Evolutionary conservation across 2,113 vertebrate species (phyloP), one percentile per base, ranked within the genome.

Genomic region (Arenaria interpres): DNA sequence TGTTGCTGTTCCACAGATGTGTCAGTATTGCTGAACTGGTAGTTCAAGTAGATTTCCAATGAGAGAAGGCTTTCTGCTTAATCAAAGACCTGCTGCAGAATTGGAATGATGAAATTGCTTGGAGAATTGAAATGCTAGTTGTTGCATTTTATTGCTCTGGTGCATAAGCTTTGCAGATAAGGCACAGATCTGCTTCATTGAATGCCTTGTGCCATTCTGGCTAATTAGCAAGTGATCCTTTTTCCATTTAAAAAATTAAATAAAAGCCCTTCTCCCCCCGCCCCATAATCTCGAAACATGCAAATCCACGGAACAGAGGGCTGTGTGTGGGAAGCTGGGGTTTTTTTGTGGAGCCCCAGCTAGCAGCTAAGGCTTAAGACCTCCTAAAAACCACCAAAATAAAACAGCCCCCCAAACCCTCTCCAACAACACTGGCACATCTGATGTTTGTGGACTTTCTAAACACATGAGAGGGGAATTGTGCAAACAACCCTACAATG

Each of bases 311-410:
- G 15, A 68, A 46, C 15, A 21, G 28, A 10, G 20, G 2, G 24
- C 24, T 1, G 18, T 13, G 11, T 4, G 30, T 1, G 24, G 24
- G 12, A 41, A 12, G 19, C 24, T 78, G 10, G 3, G 1, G 9
- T 32, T 41, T 23, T 80, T 59, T 41, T 25, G 25, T 50, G 39
- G 22, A 59, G 51, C 57, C 37, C 10, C 48, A 50, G 80, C 56
- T 71, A 32, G 20, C n/a, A 56, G 72, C 30, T 45, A n/a, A 51
- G 43, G 35, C 43, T 33, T 66, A n/a, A 17, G 27, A n/a, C 23
- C 53, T 85, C 45, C 51, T 53, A 45, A 35, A 59, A 66, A 45
- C 7, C 1, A 17, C 18, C 13, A 41, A 41, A 57, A 23, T 4
- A 50, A 48, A 39, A 6, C 4, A 18, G 43, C 19, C 46, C 18